These are phyloP conservation scores for Drosophila pseudoobscura DNA, from an alignment of 1,140 invertebrate genomes.

Conservation along the genomic window DNA sequence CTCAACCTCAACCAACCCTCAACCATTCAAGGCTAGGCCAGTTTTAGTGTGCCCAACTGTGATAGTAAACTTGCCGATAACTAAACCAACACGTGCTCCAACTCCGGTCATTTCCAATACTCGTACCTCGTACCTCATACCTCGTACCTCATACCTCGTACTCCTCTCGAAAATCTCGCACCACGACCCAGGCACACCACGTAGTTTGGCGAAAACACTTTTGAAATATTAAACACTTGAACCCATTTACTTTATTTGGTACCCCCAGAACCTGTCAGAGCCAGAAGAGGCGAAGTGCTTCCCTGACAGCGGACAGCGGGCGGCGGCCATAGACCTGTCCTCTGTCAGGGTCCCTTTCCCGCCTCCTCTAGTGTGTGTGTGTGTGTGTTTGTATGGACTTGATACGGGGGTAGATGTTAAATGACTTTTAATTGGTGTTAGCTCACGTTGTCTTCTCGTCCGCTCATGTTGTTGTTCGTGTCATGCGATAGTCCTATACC, in stretches of 20 bases:
- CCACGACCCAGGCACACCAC: slow-evolving; percentile 37
- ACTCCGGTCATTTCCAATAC: slow-evolving; percentile 40
- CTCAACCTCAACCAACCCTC: slow-evolving; percentile 1
- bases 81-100: slow-evolving; percentile 47
- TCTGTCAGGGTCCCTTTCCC: slow-evolving; percentile 2
- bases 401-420: slow-evolving; percentile 56
- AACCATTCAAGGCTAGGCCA: slow-evolving; percentile 18
- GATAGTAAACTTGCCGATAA: slow-evolving; percentile 52
- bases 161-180: slow-evolving; percentile 22
- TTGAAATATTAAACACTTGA: slow-evolving; percentile 72
- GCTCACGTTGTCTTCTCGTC: slow-evolving; percentile 55
- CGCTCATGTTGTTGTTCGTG: slow-evolving; percentile 32
- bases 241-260: slow-evolving; percentile 60
- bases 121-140: too few species aligned
- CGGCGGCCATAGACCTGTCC: background rate
- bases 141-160: too few species aligned
- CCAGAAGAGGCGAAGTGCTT: background rate
- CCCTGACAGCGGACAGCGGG: too few species aligned
- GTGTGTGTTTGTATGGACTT: background rate
- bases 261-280: slow-evolving; percentile 30
- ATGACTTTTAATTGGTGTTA: slow-evolving; percentile 79
- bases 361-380: background rate
- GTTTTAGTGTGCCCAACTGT: slow-evolving; percentile 51
- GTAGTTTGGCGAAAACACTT: slow-evolving; percentile 62
- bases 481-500: slow-evolving; percentile 60